Percentiles rank a stretch among this genome's conserved stretches.
Evolutionary conservation across 1,140 invertebrate species (phyloP).

Genomic region (Drosophila sp.): DNA sequence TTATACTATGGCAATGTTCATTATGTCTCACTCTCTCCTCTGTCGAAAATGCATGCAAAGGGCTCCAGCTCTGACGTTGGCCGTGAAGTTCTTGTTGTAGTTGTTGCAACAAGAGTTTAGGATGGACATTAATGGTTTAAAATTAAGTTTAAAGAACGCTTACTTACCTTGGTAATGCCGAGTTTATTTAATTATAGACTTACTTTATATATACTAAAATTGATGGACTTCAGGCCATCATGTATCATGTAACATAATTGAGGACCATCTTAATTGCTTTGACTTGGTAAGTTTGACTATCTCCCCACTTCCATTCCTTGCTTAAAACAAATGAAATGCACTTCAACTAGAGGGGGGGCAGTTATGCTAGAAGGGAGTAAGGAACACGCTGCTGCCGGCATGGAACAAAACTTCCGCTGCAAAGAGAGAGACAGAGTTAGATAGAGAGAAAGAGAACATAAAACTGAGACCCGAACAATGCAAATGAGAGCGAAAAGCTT

Average conservation of each 20-base stretch:
- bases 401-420: conserved; percentile 57
- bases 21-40: conserved; percentile 47
- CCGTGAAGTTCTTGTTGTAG: conserved; percentile 60
- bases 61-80: conserved; percentile 53
- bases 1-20: conserved; percentile 22
- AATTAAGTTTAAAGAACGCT: no score
- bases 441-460: conserved; percentile 18
- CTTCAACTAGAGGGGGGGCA: conserved; percentile 36
- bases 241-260: background rate
- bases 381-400: conserved; percentile 32
- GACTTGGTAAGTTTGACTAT: conserved; percentile 14
- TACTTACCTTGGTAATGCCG: no score
- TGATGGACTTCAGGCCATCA: background rate
- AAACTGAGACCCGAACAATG: no score
- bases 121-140: conserved; percentile 31
- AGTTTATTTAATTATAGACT: no score
- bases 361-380: conserved; percentile 39
- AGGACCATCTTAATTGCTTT: conserved; percentile 31
- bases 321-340: conserved; percentile 45
- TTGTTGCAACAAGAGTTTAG: conserved; percentile 42
- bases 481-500: conserved; percentile 46
- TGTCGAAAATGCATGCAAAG: conserved; percentile 47
- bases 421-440: conserved; percentile 9
- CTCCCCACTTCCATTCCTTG: background rate
- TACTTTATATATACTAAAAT: no score